Conservation (phyloP, 2,113 vertebrate genomes). For the Psettodes erumei region DNA sequence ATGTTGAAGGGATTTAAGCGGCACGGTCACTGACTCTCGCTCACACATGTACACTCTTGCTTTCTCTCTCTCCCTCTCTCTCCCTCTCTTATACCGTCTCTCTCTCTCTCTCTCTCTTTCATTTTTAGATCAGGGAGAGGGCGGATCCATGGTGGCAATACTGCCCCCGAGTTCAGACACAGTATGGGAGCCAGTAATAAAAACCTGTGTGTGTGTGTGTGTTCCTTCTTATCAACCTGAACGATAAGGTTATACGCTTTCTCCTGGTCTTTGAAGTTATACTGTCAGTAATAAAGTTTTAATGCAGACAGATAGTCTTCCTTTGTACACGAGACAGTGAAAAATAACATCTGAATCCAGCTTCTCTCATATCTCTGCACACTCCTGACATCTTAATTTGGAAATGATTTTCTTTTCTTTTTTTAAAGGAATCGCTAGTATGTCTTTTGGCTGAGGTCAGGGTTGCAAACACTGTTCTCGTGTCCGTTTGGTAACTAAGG, state of each 20-base stretch:
- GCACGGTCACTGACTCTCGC: constrained; percentile 39
- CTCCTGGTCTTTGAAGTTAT: constrained; percentile 20
- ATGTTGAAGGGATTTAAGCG: constrained; percentile 53
- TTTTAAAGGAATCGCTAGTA: background rate
- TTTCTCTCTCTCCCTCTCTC: background rate
- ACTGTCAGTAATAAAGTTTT: background rate
- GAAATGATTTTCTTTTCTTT: too few species aligned
- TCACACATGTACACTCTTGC: constrained; percentile 24
- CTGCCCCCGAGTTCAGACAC: constrained; percentile 37
- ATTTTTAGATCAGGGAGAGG: constrained; percentile 19
- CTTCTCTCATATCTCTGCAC: background rate
- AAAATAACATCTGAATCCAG: background rate
- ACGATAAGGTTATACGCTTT: constrained; percentile 42
- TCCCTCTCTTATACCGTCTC: background rate
- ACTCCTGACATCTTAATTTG: background rate
- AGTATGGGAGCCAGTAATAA: constrained; percentile 27
- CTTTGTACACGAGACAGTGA: background rate
- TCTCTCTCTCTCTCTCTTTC: constrained; percentile 18
- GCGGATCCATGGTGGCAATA: background rate
- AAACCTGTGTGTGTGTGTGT: constrained; percentile 5
- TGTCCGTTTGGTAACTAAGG: background rate
- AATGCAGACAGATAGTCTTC: background rate
- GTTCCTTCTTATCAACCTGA: constrained; percentile 39
- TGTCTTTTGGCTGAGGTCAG: background rate
- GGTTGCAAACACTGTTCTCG: too few species aligned